Conservation (phyloP, 2,113 vertebrate genomes). For the Desmodus rotundus region DNA sequence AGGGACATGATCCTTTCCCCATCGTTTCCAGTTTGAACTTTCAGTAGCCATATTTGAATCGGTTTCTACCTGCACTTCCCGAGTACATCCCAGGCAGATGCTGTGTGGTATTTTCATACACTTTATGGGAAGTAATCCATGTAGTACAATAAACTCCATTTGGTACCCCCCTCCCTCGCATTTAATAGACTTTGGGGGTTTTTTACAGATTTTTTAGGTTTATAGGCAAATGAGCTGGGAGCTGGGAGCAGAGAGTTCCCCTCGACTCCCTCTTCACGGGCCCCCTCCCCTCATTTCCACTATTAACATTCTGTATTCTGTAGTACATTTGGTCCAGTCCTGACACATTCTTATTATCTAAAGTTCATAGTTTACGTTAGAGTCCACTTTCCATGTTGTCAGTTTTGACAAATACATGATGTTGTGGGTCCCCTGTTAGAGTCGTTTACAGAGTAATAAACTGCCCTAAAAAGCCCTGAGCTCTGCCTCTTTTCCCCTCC, state of each 20-base stretch:
- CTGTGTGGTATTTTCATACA: neutral
- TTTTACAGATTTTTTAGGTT: neutral
- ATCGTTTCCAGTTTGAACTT: neutral
- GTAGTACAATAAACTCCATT: neutral
- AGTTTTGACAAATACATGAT: neutral
- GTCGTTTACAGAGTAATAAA: neutral
- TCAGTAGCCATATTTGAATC: neutral
- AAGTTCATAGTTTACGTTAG: neutral
- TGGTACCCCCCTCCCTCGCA: neutral
- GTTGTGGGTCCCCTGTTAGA: no score
- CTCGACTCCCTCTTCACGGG: rapidly evolving
- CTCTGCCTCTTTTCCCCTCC: neutral
- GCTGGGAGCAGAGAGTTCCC: neutral
- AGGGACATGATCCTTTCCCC: neutral
- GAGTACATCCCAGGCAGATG: neutral
- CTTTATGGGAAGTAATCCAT: neutral
- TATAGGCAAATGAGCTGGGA: neutral
- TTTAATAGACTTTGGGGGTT: neutral
- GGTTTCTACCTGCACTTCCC: neutral
- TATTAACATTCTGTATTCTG: neutral
- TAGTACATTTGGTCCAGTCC: neutral
- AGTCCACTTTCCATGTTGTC: neutral
- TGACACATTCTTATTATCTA: neutral
- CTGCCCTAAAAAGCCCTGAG: neutral
- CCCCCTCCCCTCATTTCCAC: neutral